Evolutionary conservation across 2,888 invertebrate species (phyloP).

Genomic region (Eupithecia abbreviata): DNA sequence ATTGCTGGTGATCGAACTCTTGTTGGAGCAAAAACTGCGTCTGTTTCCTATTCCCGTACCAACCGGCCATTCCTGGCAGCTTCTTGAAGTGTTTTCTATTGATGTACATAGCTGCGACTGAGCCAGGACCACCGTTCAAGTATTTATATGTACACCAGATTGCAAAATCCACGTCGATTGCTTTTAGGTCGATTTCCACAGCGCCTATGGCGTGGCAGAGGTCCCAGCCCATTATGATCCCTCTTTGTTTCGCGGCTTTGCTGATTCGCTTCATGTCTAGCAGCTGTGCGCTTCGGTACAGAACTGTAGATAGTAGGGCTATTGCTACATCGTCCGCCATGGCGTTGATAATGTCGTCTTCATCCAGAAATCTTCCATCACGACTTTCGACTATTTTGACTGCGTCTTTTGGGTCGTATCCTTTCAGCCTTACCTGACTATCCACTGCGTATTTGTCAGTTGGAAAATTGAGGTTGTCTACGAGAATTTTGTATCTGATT

Average conservation of each 20-base stretch:
- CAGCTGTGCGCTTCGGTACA: slow-evolving; percentile 70
- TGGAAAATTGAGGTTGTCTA: slow-evolving; percentile 73
- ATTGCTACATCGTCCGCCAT: slow-evolving; percentile 72
- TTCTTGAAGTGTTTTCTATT: slow-evolving; percentile 67
- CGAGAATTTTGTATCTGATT: slow-evolving; percentile 67
- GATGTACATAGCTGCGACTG: slow-evolving; percentile 65
- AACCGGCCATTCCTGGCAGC: slow-evolving; percentile 68
- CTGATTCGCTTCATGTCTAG: slow-evolving; percentile 69
- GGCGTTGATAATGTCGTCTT: slow-evolving; percentile 66
- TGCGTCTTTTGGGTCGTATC: slow-evolving; percentile 64
- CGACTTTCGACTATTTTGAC: slow-evolving; percentile 67
- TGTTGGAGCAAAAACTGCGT: slow-evolving; percentile 67
- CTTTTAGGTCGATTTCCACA: slow-evolving; percentile 65
- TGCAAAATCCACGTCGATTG: slow-evolving; percentile 71
- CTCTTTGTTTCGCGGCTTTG: slow-evolving; percentile 60
- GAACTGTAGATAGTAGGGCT: slow-evolving; percentile 64
- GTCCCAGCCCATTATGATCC: slow-evolving; percentile 73
- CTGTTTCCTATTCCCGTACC: slow-evolving; percentile 68
- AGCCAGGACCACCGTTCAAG: slow-evolving; percentile 73
- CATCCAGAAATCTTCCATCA: slow-evolving; percentile 58
- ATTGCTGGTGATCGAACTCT: slow-evolving; percentile 68
- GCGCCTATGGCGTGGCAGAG: slow-evolving; percentile 69
- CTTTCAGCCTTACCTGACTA: slow-evolving; percentile 69
- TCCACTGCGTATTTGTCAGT: slow-evolving; percentile 75
- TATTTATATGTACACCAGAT: slow-evolving; percentile 78